These are phyloP conservation scores for Columba janthina DNA, from an alignment of 2,113 vertebrate species.

Conservation along the genomic window DNA sequence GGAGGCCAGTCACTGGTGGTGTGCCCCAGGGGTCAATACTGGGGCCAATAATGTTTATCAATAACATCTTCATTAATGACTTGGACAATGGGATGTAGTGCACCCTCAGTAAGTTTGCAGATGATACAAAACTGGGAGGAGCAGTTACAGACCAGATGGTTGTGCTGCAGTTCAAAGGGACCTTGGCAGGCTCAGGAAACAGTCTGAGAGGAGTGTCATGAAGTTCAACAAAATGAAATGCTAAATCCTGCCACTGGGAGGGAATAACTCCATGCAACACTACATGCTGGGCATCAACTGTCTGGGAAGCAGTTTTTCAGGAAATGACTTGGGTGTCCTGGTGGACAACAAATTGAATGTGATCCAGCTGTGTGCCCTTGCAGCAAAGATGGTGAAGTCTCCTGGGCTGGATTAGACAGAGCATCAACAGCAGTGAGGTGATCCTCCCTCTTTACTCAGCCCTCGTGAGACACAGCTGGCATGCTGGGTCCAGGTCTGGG, in stretches of 20 bases:
- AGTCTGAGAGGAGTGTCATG: not conserved
- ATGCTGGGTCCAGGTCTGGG: not conserved
- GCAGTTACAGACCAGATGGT: not conserved
- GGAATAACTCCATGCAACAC: not conserved
- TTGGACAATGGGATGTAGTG: not conserved
- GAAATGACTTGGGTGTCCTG: not conserved
- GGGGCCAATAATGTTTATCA: not conserved
- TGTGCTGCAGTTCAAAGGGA: not conserved
- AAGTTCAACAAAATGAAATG: not conserved
- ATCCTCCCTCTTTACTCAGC: not conserved
- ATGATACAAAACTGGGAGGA: not conserved
- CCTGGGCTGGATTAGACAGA: not conserved
- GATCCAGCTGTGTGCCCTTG: not conserved
- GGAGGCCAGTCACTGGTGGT: not conserved
- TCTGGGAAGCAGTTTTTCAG: not conserved
- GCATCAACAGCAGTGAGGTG: not conserved
- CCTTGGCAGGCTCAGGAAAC: not conserved
- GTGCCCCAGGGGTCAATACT: not conserved
- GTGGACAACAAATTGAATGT: rapidly evolving
- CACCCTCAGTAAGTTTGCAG: not conserved
- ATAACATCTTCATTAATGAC: not conserved
- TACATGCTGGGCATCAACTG: not conserved
- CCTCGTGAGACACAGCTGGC: not conserved
- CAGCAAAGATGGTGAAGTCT: not conserved
- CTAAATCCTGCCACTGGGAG: not conserved